Evolutionary conservation across 2,888 invertebrate species (phyloP).

Genomic region (Mythimna lalbum): DNA sequence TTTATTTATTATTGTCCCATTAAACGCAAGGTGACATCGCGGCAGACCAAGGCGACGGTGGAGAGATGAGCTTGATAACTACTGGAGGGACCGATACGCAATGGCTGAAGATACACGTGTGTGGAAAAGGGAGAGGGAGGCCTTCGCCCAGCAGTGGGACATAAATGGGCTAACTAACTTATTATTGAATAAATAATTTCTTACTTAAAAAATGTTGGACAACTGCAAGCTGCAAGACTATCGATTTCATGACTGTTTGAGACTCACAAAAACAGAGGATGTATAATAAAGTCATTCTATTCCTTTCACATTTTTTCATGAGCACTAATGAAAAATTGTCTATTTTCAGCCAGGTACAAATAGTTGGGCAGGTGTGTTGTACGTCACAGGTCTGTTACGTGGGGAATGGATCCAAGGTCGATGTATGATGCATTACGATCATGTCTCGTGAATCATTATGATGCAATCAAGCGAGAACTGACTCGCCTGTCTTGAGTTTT

Average conservation of each 20-base stretch:
- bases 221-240: constrained; percentile 4
- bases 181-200: too few species aligned
- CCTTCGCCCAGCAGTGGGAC: too few species aligned
- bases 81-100: too few species aligned
- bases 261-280: background rate
- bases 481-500: background rate
- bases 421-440: constrained; percentile 53
- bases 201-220: background rate
- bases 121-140: too few species aligned
- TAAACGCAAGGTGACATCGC: too few species aligned
- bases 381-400: constrained; percentile 47
- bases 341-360: constrained; percentile 57
- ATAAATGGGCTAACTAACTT: too few species aligned
- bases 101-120: too few species aligned
- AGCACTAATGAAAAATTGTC: constrained; percentile 46
- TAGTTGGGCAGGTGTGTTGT: constrained; percentile 58
- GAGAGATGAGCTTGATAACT: too few species aligned
- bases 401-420: constrained; percentile 57
- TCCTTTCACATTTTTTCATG: constrained; percentile 14
- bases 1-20: too few species aligned
- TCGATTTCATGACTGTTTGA: background rate
- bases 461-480: constrained; percentile 15
- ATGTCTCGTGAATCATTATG: constrained; percentile 43
- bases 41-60: too few species aligned
- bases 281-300: constrained; percentile 6